phyloP scores from a whole-genome alignment of 2,888 invertebrate genomes.

The Archips xylosteana region DNA sequence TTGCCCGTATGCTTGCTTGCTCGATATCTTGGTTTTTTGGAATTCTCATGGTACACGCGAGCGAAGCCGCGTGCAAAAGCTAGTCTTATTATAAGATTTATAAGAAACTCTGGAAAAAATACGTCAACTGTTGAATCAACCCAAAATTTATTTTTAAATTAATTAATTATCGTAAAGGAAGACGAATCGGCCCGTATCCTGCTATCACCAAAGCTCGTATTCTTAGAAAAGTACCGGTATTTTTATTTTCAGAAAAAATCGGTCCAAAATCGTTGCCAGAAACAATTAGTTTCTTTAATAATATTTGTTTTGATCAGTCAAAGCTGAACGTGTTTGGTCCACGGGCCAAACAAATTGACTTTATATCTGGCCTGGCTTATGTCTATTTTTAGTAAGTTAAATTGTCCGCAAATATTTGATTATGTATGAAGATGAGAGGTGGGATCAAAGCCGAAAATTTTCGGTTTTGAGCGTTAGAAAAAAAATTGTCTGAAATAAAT shows the following conservation, averaged over 20 bases:
- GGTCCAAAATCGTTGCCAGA: conserved; percentile 14
- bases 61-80: too few species aligned
- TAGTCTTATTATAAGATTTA: too few species aligned
- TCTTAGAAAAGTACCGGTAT: conserved; percentile 20
- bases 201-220: conserved; percentile 24
- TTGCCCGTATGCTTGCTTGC: too few species aligned
- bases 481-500: too few species aligned
- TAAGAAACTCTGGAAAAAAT: neutral
- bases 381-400: conserved; percentile 26
- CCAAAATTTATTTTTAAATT: neutral
- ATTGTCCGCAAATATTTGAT: conserved; percentile 18
- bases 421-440: conserved; percentile 1
- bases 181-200: conserved; percentile 13
- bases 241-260: conserved; percentile 26
- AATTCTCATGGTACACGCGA: too few species aligned
- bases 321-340: conserved; percentile 46
- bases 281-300: conserved; percentile 34
- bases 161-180: neutral
- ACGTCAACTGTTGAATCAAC: neutral
- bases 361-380: conserved; percentile 58
- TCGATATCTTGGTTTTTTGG: too few species aligned
- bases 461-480: too few species aligned
- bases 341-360: conserved; percentile 51
- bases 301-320: conserved; percentile 48
- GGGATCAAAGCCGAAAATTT: neutral